Evolutionary conservation across 2,888 invertebrate species (phyloP).

Genomic region (Epinotia brunnichana): DNA sequence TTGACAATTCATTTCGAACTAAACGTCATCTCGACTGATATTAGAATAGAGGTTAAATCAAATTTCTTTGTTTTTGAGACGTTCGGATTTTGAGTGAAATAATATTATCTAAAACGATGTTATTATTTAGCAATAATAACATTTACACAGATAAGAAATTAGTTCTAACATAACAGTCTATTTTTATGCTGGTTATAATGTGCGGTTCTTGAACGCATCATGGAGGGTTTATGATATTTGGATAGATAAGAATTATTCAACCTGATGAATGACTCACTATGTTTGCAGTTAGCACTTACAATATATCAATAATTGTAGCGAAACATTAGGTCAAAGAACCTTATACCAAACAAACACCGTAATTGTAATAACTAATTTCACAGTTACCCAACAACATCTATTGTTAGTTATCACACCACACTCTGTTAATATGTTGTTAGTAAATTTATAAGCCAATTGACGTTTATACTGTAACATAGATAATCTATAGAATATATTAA

Average conservation of each 20-base stretch:
- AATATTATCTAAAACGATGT: too few relatives aligned
- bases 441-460: conserved; percentile 14
- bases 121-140: too few relatives aligned
- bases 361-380: neutral
- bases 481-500: conserved; percentile 17
- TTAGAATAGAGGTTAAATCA: too few relatives aligned
- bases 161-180: too few relatives aligned
- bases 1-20: too few relatives aligned
- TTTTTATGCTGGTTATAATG: too few relatives aligned
- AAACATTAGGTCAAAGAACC: conserved; percentile 4
- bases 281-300: neutral
- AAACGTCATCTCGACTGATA: too few relatives aligned
- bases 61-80: too few relatives aligned
- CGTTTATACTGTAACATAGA: conserved; percentile 28
- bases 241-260: neutral
- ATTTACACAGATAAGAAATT: too few relatives aligned
- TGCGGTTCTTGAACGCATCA: too few relatives aligned
- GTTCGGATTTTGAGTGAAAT: too few relatives aligned
- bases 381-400: neutral
- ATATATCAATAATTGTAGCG: neutral
- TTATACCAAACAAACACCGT: neutral
- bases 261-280: neutral
- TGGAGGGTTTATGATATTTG: too few relatives aligned
- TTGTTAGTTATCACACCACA: conserved; percentile 15
- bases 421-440: conserved; percentile 1